phyloP scores from a whole-genome alignment of 2,888 invertebrate species.

The Acronicta psi region DNA sequence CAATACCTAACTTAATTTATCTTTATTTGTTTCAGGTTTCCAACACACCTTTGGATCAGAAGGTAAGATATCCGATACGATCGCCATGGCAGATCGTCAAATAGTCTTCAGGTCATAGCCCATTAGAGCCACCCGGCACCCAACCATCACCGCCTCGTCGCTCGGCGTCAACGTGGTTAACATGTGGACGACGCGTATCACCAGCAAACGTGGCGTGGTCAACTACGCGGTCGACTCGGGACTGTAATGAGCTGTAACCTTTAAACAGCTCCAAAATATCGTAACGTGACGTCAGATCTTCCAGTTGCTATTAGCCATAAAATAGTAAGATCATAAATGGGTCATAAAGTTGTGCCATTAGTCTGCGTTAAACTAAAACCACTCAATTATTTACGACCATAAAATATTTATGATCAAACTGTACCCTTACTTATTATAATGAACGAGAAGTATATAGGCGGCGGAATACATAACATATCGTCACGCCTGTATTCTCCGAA shows the following conservation, averaged over 20 bases:
- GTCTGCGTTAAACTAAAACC: background rate
- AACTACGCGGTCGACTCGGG: no score
- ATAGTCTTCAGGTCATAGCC: no score
- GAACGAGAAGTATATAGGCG: no score
- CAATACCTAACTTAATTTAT: background rate
- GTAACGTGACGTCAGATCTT: background rate
- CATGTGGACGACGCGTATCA: no score
- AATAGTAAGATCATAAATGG: background rate
- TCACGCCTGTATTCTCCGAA: no score
- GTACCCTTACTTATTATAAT: background rate
- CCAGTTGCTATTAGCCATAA: background rate
- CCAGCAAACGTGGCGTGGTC: no score
- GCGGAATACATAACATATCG: no score
- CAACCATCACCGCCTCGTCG: no score
- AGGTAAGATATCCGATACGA: slow-evolving; percentile 57
- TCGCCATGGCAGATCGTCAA: no score
- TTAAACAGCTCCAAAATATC: background rate
- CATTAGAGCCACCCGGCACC: no score
- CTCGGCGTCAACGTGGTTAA: no score
- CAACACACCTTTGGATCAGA: slow-evolving; percentile 62
- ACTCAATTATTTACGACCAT: slow-evolving; percentile 1
- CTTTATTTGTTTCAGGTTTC: slow-evolving; percentile 66
- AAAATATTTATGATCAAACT: slow-evolving; percentile 1
- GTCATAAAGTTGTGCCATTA: background rate
- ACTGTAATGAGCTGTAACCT: no score